Evolutionary conservation across 2,797 vertebrate species (phyloP).

Genomic region (Poecilia velifera): DNA sequence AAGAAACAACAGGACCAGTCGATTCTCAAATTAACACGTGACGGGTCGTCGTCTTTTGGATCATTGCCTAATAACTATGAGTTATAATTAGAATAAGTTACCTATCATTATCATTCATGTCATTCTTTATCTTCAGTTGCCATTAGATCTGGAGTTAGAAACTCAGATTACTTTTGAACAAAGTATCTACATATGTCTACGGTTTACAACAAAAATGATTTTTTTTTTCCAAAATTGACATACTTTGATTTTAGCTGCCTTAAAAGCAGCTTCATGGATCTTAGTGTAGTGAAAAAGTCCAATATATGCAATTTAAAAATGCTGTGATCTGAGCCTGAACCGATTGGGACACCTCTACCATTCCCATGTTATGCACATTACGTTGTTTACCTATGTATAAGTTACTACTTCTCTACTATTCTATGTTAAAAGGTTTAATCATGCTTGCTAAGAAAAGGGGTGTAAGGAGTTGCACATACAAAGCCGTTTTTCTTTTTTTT

Average conservation of each 20-base stretch:
- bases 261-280: not conserved
- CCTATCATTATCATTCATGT: not conserved
- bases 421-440: slow-evolving; percentile 3
- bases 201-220: not conserved
- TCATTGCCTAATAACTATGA: not conserved
- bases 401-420: not conserved
- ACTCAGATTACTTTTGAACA: not conserved
- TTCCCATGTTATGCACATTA: not conserved
- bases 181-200: not conserved
- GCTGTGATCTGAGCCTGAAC: not conserved
- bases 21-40: not conserved
- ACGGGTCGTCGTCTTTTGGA: not conserved
- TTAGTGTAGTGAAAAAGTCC: not conserved
- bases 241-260: not conserved
- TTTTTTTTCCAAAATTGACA: not conserved
- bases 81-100: not conserved
- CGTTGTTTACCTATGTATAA: not conserved
- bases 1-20: not conserved
- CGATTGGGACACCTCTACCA: not conserved
- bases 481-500: not conserved
- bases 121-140: not conserved
- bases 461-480: slow-evolving; percentile 27
- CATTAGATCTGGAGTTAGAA: not conserved
- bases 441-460: not conserved
- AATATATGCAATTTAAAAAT: not conserved